Base-by-base conservation (phyloP, 2,888 invertebrate genomes). In the Abscondita cerata region DNA sequence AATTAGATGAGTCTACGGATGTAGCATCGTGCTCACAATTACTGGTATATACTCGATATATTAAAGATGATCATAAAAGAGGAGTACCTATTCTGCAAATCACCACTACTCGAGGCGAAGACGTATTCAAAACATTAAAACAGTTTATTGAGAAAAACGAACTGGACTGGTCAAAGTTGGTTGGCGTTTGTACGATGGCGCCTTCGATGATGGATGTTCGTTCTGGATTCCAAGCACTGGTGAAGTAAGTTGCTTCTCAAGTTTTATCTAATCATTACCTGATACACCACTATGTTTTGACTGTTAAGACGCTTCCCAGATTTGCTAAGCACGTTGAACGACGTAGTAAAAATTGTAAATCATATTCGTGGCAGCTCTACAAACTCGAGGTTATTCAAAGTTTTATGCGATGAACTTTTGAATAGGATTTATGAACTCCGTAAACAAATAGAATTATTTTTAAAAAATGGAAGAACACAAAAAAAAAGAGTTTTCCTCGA, bases 171-270 rank as follows among this genome's bases (percentile, higher is more conserved):
- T 64, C 15, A 68, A 70, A 67, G 66, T 59, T 70, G 58, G 65
- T 62, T 65, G 66, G 65, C 36, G 33, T 55, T 65, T 70, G 69
- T n/a, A n/a, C n/a, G n/a, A n/a, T n/a, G n/a, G n/a, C n/a, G n/a
- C n/a, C n/a, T n/a, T n/a, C n/a, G n/a, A 70, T 69, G 70, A 58
- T 66, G 59, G 68, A 66, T 33, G 18, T 62, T 15, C 59, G 61
- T 62, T 70, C 69, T 66, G 65, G 69, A 44, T 68, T 70, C 68
- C 61, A 66, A 50, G 65, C 69, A 62, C 59, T 69, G 6, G 64
- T 36, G 71, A 68, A 71, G n/a, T 55, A 68, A 64, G 67, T 70
- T 65, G 66, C 66, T 60, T 67, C 68, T 59, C 64, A 67, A 64
- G 38, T 62, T 52, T 69, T 63, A 50, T n/a, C 36, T n/a, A n/a